A percentile compares a stretch with the other conserved stretches of the same genome.
phyloP scores from a whole-genome alignment of 1,140 invertebrate species.

The Papilio glaucus region DNA sequence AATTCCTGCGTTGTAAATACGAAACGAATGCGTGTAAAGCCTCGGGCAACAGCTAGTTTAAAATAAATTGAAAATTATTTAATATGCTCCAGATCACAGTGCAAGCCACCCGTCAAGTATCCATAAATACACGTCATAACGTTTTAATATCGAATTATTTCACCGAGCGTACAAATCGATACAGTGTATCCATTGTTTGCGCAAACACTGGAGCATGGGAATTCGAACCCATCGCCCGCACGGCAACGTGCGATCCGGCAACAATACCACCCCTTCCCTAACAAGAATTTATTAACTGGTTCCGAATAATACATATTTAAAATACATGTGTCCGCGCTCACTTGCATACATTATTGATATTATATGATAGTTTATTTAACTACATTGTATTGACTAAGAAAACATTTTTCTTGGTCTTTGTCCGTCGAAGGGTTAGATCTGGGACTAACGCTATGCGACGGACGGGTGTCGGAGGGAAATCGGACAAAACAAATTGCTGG shows the following conservation, averaged over 20 bases:
- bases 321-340: constrained; percentile 79
- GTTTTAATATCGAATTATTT: constrained; percentile 67
- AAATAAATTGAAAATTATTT: constrained; percentile 59
- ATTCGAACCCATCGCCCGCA: constrained; percentile 67
- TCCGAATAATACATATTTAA: constrained; percentile 80
- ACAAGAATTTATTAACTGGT: constrained; percentile 73
- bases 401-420: constrained; percentile 60
- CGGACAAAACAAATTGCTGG: constrained; percentile 65
- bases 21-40: too few relatives aligned
- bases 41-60: too few relatives aligned
- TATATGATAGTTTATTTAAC: constrained; percentile 83
- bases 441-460: constrained; percentile 53
- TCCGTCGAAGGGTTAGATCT: constrained; percentile 53
- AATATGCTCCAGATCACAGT: constrained; percentile 60
- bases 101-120: constrained; percentile 69
- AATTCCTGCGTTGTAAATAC: too few relatives aligned
- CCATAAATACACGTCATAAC: constrained; percentile 70
- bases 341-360: constrained; percentile 81
- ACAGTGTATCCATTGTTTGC: constrained; percentile 55
- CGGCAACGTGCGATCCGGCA: constrained; percentile 53
- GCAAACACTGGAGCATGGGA: constrained; percentile 65
- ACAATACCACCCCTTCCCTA: constrained; percentile 64
- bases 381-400: constrained; percentile 66
- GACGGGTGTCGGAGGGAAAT: constrained; percentile 51
- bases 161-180: constrained; percentile 72